Percentiles rank a stretch among this genome's conserved stretches.
phyloP scores from a whole-genome alignment of 1,140 invertebrate species.

The Bombus vancouverensis region DNA sequence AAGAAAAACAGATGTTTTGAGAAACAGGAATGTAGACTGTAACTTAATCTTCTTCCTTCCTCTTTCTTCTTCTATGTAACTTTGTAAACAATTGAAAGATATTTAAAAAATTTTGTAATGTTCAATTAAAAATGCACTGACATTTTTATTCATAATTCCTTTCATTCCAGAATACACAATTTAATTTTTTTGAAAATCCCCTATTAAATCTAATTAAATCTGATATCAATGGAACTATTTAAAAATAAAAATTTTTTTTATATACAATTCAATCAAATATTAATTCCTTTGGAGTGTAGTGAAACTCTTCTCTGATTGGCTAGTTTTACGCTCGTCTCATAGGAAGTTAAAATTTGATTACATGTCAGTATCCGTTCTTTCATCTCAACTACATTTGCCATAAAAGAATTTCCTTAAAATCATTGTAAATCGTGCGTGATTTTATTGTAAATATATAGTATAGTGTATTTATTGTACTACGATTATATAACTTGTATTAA shows the following conservation, averaged over 20 bases:
- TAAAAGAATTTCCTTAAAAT: not conserved
- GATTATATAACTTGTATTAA: not conserved
- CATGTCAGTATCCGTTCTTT: not conserved
- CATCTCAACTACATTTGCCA: not conserved
- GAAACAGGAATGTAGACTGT: not conserved
- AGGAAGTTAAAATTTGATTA: not conserved
- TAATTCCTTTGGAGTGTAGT: not conserved
- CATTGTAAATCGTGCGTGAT: no score
- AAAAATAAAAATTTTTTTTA: not conserved
- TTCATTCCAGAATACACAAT: not conserved
- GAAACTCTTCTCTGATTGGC: not conserved
- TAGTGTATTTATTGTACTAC: no score
- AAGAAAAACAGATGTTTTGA: not conserved
- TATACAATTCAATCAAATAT: not conserved
- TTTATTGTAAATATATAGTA: not conserved
- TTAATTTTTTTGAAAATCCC: not conserved
- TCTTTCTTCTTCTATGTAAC: not conserved
- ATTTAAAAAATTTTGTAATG: not conserved
- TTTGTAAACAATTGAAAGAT: not conserved
- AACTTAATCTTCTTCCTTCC: no score
- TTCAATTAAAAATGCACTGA: not conserved
- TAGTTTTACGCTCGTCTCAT: not conserved
- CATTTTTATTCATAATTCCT: not conserved
- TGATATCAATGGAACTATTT: not conserved
- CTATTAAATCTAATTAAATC: not conserved